A percentile compares a stretch with the other conserved stretches of the same genome.
phyloP scores from a whole-genome alignment of 30 jellyfish, hydroid and myxozoan genomes.

The Chrysaora quinquecirrha region DNA sequence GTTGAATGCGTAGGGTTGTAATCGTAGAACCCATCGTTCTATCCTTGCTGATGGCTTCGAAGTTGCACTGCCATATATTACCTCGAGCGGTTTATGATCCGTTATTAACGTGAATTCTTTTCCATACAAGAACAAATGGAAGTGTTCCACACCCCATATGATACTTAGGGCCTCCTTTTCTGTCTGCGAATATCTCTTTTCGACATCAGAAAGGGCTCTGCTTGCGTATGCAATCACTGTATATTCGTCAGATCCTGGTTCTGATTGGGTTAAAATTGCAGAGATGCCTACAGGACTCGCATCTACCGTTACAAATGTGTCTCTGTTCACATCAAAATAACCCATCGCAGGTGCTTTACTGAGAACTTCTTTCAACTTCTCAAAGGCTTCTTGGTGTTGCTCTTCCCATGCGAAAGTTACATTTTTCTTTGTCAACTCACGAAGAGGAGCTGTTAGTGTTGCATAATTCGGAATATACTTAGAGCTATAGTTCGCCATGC shows the following conservation, averaged over 20 bases:
- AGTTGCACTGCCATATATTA: not conserved
- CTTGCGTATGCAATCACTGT: slow-evolving; percentile 50
- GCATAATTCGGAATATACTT: slow-evolving; percentile 41
- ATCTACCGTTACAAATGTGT: slow-evolving; percentile 30
- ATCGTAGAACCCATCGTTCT: not conserved
- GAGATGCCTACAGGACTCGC: slow-evolving; percentile 55
- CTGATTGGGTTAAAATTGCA: slow-evolving; percentile 26
- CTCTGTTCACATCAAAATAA: not conserved
- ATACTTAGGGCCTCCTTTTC: slow-evolving; percentile 44
- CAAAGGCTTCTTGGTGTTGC: slow-evolving; percentile 4
- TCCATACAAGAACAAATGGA: slow-evolving; percentile 7
- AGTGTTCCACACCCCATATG: slow-evolving; percentile 24
- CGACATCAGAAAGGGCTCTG: slow-evolving; percentile 28
- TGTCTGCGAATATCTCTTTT: slow-evolving; percentile 32
- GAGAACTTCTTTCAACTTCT: not conserved
- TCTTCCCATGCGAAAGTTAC: too few species aligned
- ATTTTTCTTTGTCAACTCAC: too few species aligned
- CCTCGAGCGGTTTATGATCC: slow-evolving; percentile 24
- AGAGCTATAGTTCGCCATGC: too few species aligned
- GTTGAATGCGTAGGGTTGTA: slow-evolving; percentile 28
- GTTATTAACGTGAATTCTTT: slow-evolving; percentile 3
- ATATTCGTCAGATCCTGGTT: slow-evolving; percentile 1
- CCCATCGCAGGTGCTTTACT: not conserved
- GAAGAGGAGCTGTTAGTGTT: slow-evolving; percentile 15
- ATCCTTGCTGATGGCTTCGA: not conserved